These are phyloP conservation scores for Clinocottus analis DNA, from an alignment of 2,113 vertebrate species.

Conservation along the genomic window DNA sequence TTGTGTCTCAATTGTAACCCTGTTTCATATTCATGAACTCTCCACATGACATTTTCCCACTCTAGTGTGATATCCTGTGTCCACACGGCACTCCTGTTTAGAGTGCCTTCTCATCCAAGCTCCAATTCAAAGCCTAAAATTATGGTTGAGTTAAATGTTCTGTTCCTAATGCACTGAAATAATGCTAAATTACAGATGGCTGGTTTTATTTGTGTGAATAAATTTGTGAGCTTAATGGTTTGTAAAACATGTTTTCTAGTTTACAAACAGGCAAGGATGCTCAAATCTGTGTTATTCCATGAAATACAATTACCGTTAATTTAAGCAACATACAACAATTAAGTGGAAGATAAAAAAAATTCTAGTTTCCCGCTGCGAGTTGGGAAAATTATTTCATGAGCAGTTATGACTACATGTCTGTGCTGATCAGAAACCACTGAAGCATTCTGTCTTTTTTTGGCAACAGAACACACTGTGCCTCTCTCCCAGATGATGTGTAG, in stretches of 20 bases:
- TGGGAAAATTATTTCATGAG: conserved; percentile 54
- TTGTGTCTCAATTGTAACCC: conserved; percentile 52
- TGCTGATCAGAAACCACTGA: conserved; percentile 54
- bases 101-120: conserved; percentile 73
- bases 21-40: conserved; percentile 76
- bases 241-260: conserved; percentile 80
- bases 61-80: conserved; percentile 69
- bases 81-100: conserved; percentile 69
- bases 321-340: conserved; percentile 64
- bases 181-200: conserved; percentile 80
- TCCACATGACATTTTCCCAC: conserved; percentile 67
- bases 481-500: conserved; percentile 8
- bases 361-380: conserved; percentile 31
- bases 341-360: conserved; percentile 33
- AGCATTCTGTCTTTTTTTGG: conserved; percentile 35
- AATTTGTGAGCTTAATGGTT: conserved; percentile 78
- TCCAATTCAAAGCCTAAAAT: conserved; percentile 77
- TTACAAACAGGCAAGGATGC: conserved; percentile 70
- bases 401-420: conserved; percentile 42
- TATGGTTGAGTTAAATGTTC: conserved; percentile 77
- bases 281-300: conserved; percentile 63
- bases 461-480: conserved; percentile 16
- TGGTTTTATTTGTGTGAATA: conserved; percentile 82
- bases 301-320: conserved; percentile 66
- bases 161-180: conserved; percentile 81